Base-by-base conservation (phyloP, 2,888 invertebrate species). In the Tigriopus californicus region DNA sequence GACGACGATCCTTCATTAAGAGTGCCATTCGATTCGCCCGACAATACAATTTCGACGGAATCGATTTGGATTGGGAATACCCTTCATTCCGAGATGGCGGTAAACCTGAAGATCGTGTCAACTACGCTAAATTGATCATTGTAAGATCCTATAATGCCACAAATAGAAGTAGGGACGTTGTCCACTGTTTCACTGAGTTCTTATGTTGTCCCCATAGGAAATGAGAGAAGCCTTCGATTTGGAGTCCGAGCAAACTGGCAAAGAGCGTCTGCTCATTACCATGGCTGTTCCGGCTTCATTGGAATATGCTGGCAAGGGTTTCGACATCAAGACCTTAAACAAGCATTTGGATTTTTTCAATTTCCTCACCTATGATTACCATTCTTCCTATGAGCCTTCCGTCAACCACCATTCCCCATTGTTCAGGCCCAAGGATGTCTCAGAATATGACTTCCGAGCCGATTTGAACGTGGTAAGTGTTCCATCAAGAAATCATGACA, bases 271-370 rank as follows among this genome's bases (percentile, higher is more conserved):
- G 41, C 74, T 92, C 57, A 74, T 94, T 18, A 88, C 92, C 6
- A 89, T 92, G 83, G 92, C 92, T 12, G 88, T 92, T 40, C 91
- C 91, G 0, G 91, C 91, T 1, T 91, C 91, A 22, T 83, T 87
- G 65, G 88, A 91, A 69, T 89, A 90, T 68, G 85, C 92, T 64
- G 83, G 89, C 68, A 88, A 90, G 69, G 92, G 92, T 63, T 94
- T 89, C 69, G 91, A 94, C 67, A 79, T 94, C 60, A 83, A 83
- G 62, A 83, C 83, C 66, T 73, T 94, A 60, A 86, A 87, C 70
- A 83, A 83, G 66, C 81, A 89, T 70, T 73, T 90, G 65, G 91
- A 91, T 73, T 91, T 91, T 80, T 83, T 91, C 77, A 91, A 91
- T 73, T 77, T 91, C 62, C 73, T 91, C 40, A 83, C 87, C 3